Percentiles rank a stretch among this genome's conserved stretches.
Conservation (phyloP, 2,888 invertebrate genomes). For the Nasonia oneida region DNA sequence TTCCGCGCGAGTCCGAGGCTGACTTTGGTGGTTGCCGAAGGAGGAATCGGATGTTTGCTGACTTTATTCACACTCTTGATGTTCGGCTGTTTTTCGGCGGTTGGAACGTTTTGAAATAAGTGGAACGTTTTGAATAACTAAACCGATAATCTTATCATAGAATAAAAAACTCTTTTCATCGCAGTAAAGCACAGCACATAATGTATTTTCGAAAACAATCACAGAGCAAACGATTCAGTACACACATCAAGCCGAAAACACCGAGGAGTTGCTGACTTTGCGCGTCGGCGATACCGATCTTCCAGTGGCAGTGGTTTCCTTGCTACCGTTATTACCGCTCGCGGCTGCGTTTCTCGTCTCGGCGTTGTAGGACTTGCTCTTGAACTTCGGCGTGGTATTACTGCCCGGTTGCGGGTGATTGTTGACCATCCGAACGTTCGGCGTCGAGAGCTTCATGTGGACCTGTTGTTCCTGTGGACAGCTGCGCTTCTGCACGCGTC, state of each 20-base stretch:
- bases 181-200: not conserved
- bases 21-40: too few species aligned
- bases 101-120: too few species aligned
- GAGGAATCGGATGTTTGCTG: not conserved
- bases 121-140: too few species aligned
- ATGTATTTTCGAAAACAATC: not conserved
- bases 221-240: not conserved
- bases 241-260: slow-evolving; percentile 47
- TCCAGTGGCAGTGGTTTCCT: not conserved
- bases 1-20: not conserved
- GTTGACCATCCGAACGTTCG: slow-evolving; percentile 64
- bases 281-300: slow-evolving; percentile 58
- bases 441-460: slow-evolving; percentile 63
- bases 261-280: slow-evolving; percentile 66
- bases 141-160: not conserved
- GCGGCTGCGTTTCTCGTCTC: not conserved
- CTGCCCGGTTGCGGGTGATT: not conserved
- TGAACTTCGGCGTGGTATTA: slow-evolving; percentile 1
- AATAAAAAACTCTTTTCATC: not conserved
- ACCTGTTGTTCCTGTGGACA: slow-evolving; percentile 65
- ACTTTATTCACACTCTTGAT: too few species aligned
- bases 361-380: slow-evolving; percentile 45
- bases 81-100: too few species aligned
- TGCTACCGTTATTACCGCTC: not conserved
- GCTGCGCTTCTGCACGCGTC: slow-evolving; percentile 64